These are phyloP conservation scores for Serranus cabrilla DNA, from an alignment of 2,797 vertebrate species.

Conservation along the genomic window DNA sequence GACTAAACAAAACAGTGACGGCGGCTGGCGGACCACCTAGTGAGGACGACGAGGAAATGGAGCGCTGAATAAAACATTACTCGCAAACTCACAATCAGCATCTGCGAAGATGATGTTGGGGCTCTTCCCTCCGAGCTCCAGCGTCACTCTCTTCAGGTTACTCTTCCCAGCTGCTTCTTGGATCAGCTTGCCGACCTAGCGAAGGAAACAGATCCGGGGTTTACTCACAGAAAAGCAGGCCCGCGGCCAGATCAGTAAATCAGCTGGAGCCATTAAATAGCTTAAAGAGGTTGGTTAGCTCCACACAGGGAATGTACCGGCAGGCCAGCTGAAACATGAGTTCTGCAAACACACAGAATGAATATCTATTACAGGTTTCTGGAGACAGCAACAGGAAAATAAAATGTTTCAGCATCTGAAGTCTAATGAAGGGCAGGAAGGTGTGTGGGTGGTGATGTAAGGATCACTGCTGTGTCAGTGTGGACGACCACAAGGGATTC, in stretches of 20 bases:
- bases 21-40: conserved; percentile 56
- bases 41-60: conserved; percentile 56
- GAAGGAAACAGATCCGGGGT: conserved; percentile 74
- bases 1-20: conserved; percentile 34
- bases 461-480: conserved; percentile 40
- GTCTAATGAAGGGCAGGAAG: conserved; percentile 76
- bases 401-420: conserved; percentile 79
- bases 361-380: conserved; percentile 81
- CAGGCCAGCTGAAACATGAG: conserved; percentile 71
- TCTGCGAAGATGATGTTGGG: conserved; percentile 99
- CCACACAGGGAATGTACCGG: conserved; percentile 66
- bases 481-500: conserved; percentile 31
- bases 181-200: conserved; percentile 97
- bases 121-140: conserved; percentile 99
- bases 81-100: conserved; percentile 94
- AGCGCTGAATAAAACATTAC: conserved; percentile 56
- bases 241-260: conserved; percentile 77
- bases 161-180: conserved; percentile 99
- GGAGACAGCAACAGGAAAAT: conserved; percentile 67
- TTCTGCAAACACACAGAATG: conserved; percentile 77
- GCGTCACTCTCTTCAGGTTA: conserved; percentile 98
- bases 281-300: conserved; percentile 76
- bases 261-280: conserved; percentile 80
- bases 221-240: conserved; percentile 76
- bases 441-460: conserved; percentile 73